Evolutionary conservation across 2,113 vertebrate species (phyloP), one percentile per base, ranked within the genome.

Genomic region (Leucosticte australis): DNA sequence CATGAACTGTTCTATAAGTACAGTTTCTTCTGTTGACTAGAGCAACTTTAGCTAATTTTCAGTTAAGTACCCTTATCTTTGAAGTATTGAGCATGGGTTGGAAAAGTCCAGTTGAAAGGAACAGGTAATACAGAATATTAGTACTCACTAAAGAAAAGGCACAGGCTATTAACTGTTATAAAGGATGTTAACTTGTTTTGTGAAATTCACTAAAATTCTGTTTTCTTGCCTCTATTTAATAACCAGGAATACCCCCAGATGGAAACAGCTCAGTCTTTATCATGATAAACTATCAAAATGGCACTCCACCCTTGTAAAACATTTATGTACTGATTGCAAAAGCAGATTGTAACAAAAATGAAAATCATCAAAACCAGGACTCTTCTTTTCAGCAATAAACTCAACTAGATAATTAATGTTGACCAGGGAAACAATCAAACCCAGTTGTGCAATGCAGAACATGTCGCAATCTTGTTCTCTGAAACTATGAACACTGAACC

Each of bases 341-440:
- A 93, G 55, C 55, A 68, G 83, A 87, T 88, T 89, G 10, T 17
- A 70, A 64, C 44, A 42, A 33, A 76, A 84, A 85, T 42, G 15
- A 47, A 85, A 81, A 82, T 37, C 74, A 56, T 67, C 75, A 95
- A 81, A 80, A 20, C 10, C 53, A 83, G n/a, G 41, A 92, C 69
- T 92, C 70, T 87, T 94, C 88, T 86, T 96, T 95, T 94, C 73
- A 83, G 92, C 90, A 81, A 68, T 62, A 31, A 96, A 88, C 19
- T 87, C 80, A 56, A 68, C 60, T 62, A 56, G 80, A 78, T 90
- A 81, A 92, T 92, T 81, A 92, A 75, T 14, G 28, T 21, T 75
- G 83, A 90, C 79, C 75, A 67, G 79, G 83, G 50, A 86, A 94
- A 89, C 64, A 74, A 84, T 94, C 88, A 79, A 92, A 92, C 44